Evolutionary conservation across 1,140 invertebrate genomes (phyloP).

Genomic region (Eupristina koningsbergeri): DNA sequence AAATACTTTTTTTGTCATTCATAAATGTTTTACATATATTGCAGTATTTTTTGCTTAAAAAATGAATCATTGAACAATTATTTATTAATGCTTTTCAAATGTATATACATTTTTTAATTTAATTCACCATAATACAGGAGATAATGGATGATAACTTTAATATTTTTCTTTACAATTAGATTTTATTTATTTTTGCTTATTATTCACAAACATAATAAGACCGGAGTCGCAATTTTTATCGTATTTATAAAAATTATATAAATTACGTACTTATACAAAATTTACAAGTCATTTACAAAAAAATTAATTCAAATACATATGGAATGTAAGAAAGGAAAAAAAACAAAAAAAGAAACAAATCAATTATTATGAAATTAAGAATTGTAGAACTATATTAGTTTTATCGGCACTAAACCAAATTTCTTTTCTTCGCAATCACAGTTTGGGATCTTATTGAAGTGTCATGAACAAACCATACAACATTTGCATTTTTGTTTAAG

Average conservation of each 20-base stretch:
- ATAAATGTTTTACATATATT: background rate
- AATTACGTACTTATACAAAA: background rate
- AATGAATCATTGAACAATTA: background rate
- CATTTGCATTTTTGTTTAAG: conserved; percentile 50
- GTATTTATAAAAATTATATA: background rate
- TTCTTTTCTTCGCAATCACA: conserved; percentile 48
- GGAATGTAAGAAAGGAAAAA: conserved; percentile 6
- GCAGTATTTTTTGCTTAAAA: background rate
- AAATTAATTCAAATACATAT: conserved; percentile 10
- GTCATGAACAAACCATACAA: conserved; percentile 40
- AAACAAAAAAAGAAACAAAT: conserved; percentile 14
- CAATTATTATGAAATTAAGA: conserved; percentile 3
- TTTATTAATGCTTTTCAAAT: background rate
- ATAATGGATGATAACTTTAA: background rate
- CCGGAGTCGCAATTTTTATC: conserved; percentile 45
- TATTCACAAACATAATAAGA: conserved; percentile 42
- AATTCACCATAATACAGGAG: background rate
- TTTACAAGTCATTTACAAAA: background rate
- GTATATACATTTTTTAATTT: too few relatives aligned
- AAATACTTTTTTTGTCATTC: background rate
- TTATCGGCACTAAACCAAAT: conserved; percentile 14
- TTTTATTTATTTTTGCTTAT: conserved; percentile 5
- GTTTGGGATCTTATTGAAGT: conserved; percentile 45
- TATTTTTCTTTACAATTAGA: background rate
- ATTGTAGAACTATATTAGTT: background rate